A percentile compares a stretch with the other conserved stretches of the same genome.
phyloP scores from a whole-genome alignment of 2,797 vertebrate species.

The Pseudochromis fuscus region DNA sequence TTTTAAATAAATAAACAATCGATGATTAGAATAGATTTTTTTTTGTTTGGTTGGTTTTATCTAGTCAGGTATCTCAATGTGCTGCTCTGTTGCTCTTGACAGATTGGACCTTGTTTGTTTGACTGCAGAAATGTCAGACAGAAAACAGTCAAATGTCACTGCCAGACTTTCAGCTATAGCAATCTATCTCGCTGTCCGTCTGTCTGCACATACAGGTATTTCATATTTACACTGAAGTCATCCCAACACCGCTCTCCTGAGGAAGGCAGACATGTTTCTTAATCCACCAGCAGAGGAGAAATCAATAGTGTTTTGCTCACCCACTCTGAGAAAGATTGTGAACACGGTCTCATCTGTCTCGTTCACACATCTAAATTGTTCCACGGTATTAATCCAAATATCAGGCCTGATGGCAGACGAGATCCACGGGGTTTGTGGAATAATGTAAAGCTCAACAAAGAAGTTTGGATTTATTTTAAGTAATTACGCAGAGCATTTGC shows the following conservation, averaged over 20 bases:
- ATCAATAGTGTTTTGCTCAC: constrained; percentile 77
- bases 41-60: constrained; percentile 27
- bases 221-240: constrained; percentile 70
- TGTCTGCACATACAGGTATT: constrained; percentile 34
- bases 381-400: constrained; percentile 69
- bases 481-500: constrained; percentile 6
- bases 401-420: constrained; percentile 45
- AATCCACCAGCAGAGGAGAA: constrained; percentile 77
- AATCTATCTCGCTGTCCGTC: constrained; percentile 43
- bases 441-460: constrained; percentile 19
- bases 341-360: constrained; percentile 67
- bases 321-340: constrained; percentile 61
- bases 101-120: constrained; percentile 74
- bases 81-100: constrained; percentile 55
- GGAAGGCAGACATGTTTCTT: constrained; percentile 67
- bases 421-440: constrained; percentile 9
- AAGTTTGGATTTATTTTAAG: constrained; percentile 24
- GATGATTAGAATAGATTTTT: not conserved
- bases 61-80: constrained; percentile 26
- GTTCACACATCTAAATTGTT: constrained; percentile 67
- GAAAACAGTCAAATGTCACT: constrained; percentile 74
- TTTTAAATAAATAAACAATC: too few relatives aligned
- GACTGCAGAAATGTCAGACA: constrained; percentile 74
- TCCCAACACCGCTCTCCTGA: constrained; percentile 45
- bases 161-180: constrained; percentile 50